Base-by-base conservation (phyloP, 2,797 vertebrate genomes). In the Rhyacichthys aspro region DNA sequence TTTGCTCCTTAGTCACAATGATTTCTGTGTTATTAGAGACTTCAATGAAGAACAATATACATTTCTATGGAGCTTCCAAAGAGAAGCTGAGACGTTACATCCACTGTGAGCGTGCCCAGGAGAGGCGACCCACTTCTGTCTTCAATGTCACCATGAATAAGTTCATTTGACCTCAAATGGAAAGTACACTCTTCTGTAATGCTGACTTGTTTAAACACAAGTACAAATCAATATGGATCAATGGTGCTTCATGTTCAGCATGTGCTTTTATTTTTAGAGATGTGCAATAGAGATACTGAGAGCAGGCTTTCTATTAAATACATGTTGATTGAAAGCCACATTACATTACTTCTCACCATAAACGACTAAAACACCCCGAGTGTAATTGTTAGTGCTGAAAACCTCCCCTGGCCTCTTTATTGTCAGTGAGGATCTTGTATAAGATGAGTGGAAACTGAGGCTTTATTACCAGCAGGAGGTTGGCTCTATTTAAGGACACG, bases 381-480 rank as follows among this genome's bases (percentile, higher is more conserved):
- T 23, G 19, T 5, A 23, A 23, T 23, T 23, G 19, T 23, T n/a
- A n/a, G 44, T 57, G 70, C 69, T 23, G 5, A 2, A 23, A 2
- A 23, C 19, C 5, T 23, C 2, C 19, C 2, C 19, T 2, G 19
- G 19, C 2, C 19, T 23, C 2, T 23, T 23, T 23, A 23, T 23
- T 23, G 19, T 5, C 19, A 23, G 5, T 2, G 19, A 23, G 5
- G 5, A 23, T 23, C 19, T 23, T 23, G 19, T 23, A 5, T 23
- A 23, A 23, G 19, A 23, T 23, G 19, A 23, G 19, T 23, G 19
- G 19, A 57, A 76, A 77, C 68, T 67, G 67, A 54, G 39, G 64
- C 74, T 78, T 79, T 59, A 74, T 84, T 81, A 82, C 56, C 70
- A 79, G 70, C 64, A 72, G 57, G 56, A 82, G 72, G 59, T 79